Evolutionary conservation across 2,113 vertebrate species (phyloP).

Genomic region (Numenius arquata): DNA sequence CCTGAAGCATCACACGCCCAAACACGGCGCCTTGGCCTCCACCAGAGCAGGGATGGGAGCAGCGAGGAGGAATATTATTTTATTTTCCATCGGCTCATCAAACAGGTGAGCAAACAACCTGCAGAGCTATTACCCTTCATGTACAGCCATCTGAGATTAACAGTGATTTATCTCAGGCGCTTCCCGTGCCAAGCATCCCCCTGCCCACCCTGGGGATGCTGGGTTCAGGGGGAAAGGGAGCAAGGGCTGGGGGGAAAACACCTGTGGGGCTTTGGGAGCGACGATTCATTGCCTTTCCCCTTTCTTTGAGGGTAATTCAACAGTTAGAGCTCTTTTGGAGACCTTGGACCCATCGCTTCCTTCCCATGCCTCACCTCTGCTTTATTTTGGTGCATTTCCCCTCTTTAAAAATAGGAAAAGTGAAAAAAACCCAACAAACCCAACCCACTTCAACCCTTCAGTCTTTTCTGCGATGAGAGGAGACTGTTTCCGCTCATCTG

Average conservation of each 20-base stretch:
- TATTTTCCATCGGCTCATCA: constrained; percentile 28
- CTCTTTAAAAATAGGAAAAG: background rate
- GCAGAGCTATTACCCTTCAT: background rate
- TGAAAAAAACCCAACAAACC: no score
- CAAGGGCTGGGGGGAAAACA: background rate
- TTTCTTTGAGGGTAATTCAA: background rate
- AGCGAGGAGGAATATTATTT: background rate
- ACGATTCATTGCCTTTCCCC: background rate
- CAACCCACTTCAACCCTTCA: background rate
- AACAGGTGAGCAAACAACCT: background rate
- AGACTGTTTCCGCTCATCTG: background rate
- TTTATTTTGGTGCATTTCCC: background rate
- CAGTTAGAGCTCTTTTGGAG: background rate
- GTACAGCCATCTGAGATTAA: background rate
- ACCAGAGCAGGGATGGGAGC: background rate
- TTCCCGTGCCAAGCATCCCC: background rate
- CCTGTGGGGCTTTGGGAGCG: background rate
- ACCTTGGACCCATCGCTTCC: background rate
- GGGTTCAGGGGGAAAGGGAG: background rate
- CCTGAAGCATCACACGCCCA: background rate
- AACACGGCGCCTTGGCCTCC: background rate
- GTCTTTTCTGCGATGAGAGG: background rate
- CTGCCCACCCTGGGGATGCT: background rate
- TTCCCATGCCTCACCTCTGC: background rate
- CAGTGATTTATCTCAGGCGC: background rate